These are phyloP conservation scores for Pardosa pseudoannulata DNA, from an alignment of 2,888 invertebrate species.

Conservation along the genomic window DNA sequence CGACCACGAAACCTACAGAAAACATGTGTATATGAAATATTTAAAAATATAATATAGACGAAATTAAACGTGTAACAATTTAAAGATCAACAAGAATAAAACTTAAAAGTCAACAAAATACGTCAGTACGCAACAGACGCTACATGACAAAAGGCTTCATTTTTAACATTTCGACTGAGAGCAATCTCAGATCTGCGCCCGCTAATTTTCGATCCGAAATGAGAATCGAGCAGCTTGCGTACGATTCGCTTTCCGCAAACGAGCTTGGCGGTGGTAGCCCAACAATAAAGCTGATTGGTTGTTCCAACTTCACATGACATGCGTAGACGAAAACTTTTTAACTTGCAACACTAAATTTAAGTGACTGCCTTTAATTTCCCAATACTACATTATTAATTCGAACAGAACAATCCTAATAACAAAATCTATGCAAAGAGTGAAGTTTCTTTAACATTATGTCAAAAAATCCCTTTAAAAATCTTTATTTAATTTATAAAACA, in stretches of 20 bases:
- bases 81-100: conserved; percentile 38
- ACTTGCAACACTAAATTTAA: no score
- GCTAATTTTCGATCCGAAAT: conserved; percentile 67
- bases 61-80: conserved; percentile 15
- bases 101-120: conserved; percentile 42
- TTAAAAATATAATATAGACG: conserved; percentile 22
- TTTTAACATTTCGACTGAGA: conserved; percentile 21
- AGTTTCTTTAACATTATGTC: no score
- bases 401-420: no score
- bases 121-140: neutral
- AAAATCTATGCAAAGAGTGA: no score
- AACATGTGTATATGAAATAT: conserved; percentile 65
- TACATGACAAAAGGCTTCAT: conserved; percentile 38
- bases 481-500: no score
- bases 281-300: conserved; percentile 55
- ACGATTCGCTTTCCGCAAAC: conserved; percentile 72
- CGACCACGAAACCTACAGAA: conserved; percentile 54
- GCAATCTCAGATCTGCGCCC: conserved; percentile 28
- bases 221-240: conserved; percentile 65
- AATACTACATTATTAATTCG: no score
- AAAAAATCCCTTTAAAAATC: no score
- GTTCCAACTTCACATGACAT: conserved; percentile 53
- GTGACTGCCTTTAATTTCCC: no score
- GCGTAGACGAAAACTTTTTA: conserved; percentile 31
- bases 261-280: conserved; percentile 69